phyloP scores from a whole-genome alignment of 2,113 vertebrate genomes.

The Chiloscyllium plagiosum region DNA sequence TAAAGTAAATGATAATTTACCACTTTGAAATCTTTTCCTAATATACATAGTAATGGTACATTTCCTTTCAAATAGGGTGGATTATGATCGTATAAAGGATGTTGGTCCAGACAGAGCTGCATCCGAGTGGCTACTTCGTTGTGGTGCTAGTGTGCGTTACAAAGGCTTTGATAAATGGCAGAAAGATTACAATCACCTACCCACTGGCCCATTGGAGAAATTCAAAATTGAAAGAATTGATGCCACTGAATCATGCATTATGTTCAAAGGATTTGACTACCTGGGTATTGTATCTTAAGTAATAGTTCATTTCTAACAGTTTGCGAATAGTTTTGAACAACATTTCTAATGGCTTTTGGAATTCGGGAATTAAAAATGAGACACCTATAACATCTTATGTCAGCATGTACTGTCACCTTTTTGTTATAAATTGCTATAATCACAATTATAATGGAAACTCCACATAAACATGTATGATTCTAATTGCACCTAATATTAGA shows the following conservation, averaged over 20 bases:
- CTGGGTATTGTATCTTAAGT: conserved; percentile 57
- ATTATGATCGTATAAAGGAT: conserved; percentile 74
- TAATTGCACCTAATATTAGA: background rate
- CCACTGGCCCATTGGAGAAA: conserved; percentile 67
- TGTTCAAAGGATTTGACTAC: conserved; percentile 83
- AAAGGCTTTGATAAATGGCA: conserved; percentile 80
- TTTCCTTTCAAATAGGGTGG: conserved; percentile 64
- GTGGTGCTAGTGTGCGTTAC: conserved; percentile 78
- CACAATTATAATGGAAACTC: background rate
- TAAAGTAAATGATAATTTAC: background rate
- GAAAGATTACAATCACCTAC: conserved; percentile 82
- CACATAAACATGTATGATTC: background rate
- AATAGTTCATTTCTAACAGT: background rate
- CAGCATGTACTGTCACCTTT: background rate
- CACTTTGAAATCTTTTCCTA: background rate
- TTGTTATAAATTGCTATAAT: background rate
- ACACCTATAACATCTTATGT: background rate
- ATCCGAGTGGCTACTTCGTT: conserved; percentile 89
- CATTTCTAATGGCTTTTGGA: background rate
- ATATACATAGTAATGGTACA: background rate
- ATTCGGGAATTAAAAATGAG: background rate
- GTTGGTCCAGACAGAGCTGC: conserved; percentile 84
- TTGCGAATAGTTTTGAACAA: background rate
- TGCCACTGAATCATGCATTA: conserved; percentile 90
- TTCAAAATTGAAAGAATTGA: conserved; percentile 84